Percentiles rank a stretch among this genome's conserved stretches.
phyloP scores from a whole-genome alignment of 1,140 invertebrate species.

The Calliphora vicina region DNA sequence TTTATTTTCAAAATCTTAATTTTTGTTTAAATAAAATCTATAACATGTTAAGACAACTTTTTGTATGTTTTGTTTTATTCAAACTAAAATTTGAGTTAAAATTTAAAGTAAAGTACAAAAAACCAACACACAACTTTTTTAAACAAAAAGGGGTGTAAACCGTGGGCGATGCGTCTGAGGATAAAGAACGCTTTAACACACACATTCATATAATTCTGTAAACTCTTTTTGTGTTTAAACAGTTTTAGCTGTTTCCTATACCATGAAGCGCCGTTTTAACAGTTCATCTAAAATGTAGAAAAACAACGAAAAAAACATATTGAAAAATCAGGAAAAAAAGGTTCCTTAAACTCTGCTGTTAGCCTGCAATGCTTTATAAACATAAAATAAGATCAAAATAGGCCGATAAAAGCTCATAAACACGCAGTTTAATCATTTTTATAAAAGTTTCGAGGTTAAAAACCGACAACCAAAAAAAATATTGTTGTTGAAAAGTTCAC shows the following conservation, averaged over 20 bases:
- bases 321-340: not conserved
- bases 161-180: constrained; percentile 42
- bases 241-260: no score
- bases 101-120: no score
- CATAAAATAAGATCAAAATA: constrained; percentile 38
- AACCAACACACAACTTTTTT: no score
- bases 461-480: not conserved
- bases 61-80: no score
- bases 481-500: constrained; percentile 37
- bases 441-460: not conserved
- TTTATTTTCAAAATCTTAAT: no score
- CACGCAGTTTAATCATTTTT: constrained; percentile 37
- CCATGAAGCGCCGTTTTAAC: constrained; percentile 22
- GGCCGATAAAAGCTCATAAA: constrained; percentile 37
- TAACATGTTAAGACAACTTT: no score
- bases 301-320: not conserved
- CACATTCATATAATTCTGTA: not conserved
- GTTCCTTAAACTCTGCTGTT: not conserved
- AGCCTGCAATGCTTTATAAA: constrained; percentile 7
- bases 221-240: no score
- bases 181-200: not conserved
- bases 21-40: no score
- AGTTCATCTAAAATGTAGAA: constrained; percentile 3
- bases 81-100: no score
- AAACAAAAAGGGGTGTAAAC: constrained; percentile 33